phyloP scores from a whole-genome alignment of 2,797 vertebrate species.

The Gallirallus australis region DNA sequence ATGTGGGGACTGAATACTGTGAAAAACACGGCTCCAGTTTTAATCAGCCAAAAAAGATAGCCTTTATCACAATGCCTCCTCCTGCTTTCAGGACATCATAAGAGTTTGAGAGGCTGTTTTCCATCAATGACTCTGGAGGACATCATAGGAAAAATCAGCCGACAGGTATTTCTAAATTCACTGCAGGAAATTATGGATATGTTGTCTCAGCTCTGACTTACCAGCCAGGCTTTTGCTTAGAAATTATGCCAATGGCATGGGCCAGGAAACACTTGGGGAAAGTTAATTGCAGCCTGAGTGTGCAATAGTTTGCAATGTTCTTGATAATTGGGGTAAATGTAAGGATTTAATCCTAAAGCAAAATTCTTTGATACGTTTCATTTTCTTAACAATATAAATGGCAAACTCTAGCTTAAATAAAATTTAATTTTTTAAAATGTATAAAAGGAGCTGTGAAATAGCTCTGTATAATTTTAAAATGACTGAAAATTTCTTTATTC shows the following conservation, averaged over 20 bases:
- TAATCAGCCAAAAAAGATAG: neutral
- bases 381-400: neutral
- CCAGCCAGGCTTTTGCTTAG: neutral
- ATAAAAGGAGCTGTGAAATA: neutral
- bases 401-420: neutral
- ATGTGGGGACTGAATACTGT: neutral
- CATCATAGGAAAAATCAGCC: neutral
- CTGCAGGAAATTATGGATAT: neutral
- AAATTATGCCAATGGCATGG: neutral
- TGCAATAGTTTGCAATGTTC: neutral
- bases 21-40: neutral
- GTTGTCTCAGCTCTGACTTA: neutral
- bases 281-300: neutral
- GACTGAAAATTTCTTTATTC: neutral
- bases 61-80: neutral
- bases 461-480: neutral
- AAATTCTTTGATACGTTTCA: neutral
- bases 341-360: neutral
- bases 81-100: neutral
- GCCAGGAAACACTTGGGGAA: neutral
- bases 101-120: neutral
- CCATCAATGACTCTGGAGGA: neutral
- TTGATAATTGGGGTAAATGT: neutral
- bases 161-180: conserved; percentile 19
- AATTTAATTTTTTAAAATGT: neutral